Evolutionary conservation across 2,797 vertebrate genomes (phyloP).

Genomic region (Ctenopoma kingsleyae): DNA sequence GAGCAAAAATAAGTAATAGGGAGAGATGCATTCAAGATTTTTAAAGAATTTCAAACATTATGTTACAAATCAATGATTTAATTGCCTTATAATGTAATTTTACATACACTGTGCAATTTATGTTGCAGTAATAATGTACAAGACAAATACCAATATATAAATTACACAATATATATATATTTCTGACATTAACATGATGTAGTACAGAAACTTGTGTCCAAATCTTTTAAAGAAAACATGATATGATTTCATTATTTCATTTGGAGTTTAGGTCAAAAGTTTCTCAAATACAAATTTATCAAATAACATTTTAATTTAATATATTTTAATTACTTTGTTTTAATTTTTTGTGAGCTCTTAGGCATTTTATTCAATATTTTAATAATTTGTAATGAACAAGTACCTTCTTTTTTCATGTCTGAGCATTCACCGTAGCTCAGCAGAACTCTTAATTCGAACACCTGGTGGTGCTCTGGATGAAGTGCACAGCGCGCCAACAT

Average conservation of each 20-base stretch:
- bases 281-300: constrained; percentile 5
- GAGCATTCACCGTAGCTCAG: neutral
- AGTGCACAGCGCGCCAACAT: neutral
- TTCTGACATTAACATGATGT: constrained; percentile 9
- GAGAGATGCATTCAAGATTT: neutral
- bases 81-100: constrained; percentile 23
- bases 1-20: neutral
- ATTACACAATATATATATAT: constrained; percentile 51
- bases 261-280: constrained; percentile 5
- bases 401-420: too few relatives aligned
- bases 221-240: neutral
- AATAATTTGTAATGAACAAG: too few relatives aligned
- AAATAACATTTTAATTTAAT: neutral
- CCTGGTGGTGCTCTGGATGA: constrained; percentile 20
- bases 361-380: neutral
- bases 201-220: too few relatives aligned
- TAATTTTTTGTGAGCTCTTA: constrained; percentile 2
- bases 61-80: constrained; percentile 62
- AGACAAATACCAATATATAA: constrained; percentile 44
- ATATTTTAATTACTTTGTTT: neutral
- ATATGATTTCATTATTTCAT: neutral
- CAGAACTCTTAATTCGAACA: constrained; percentile 29
- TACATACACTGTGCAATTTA: constrained; percentile 3
- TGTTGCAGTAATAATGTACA: constrained; percentile 44
- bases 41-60: too few relatives aligned